Evolutionary conservation across 2,797 vertebrate genomes (phyloP).

Genomic region (Myotis vivesi): DNA sequence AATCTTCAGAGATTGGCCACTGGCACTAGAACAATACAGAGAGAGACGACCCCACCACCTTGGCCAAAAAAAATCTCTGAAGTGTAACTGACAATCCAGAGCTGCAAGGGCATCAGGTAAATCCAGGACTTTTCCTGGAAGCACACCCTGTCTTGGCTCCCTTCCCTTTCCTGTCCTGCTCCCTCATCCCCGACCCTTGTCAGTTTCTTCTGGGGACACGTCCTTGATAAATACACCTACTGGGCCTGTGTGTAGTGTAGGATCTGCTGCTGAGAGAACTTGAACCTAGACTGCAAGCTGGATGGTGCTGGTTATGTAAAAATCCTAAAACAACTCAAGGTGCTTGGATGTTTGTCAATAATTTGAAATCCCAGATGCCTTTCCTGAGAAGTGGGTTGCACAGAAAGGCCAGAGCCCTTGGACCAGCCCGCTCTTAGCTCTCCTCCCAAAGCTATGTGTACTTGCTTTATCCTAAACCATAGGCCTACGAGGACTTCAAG

Average conservation of each 20-base stretch:
- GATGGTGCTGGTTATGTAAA: not conserved
- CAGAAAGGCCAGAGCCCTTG: not conserved
- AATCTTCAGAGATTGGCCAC: not conserved
- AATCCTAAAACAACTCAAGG: not conserved
- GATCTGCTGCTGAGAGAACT: not conserved
- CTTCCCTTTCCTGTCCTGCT: not conserved
- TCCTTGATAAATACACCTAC: not conserved
- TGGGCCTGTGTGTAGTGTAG: not conserved
- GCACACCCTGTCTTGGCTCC: not conserved
- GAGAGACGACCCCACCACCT: not conserved
- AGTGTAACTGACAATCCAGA: not conserved
- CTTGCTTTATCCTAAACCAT: not conserved
- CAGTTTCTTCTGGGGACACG: not conserved
- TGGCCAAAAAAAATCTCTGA: not conserved
- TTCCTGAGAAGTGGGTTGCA: not conserved
- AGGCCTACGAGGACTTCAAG: not conserved
- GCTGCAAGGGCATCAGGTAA: not conserved
- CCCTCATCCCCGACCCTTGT: accelerated
- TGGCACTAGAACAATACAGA: not conserved
- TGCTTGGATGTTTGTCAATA: not conserved
- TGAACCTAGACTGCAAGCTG: not conserved
- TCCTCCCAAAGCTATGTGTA: not conserved
- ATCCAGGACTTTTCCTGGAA: not conserved
- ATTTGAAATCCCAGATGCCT: not conserved
- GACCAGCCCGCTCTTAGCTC: not conserved